Base-by-base conservation (phyloP, 2,888 invertebrate genomes). In the Netelia fuscicornis region DNA sequence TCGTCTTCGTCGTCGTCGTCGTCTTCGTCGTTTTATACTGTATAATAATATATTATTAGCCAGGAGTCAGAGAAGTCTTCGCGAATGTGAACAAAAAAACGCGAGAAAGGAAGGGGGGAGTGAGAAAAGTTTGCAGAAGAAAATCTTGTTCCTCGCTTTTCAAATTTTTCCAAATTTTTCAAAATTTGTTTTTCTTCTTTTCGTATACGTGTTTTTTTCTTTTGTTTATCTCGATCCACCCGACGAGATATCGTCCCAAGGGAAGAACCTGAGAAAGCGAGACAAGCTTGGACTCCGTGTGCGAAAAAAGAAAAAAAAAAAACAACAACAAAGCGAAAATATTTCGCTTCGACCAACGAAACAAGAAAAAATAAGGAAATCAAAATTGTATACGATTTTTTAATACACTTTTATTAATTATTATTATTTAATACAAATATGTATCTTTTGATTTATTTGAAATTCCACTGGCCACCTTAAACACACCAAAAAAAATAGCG, bases 321-420 rank as follows among this genome's bases (percentile, higher is more conserved):
- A 48, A 10, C 2, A 17, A 54, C 0, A 54, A 54, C 17, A 54
- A 1, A 54, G 11, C 13, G 17, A 52, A 52, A 58, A 17, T 5
- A 17, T 62, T 74, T 71, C 25, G 17, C 30, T 17, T 13, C 54
- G 67, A 70, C 54, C 64, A 74, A 71, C 71, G 54, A 62, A 62
- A 77, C 81, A 85, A 78, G 90, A 90, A 92, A 92, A 92, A 56
- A 77, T 85, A 86, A 78, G 90, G 90, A 92, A 92, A 92, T 92
- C 91, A 91, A 92, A 92, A 93, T 92, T 93, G 93, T 93, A 93
- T 93, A 93, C 93, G 93, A 93, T 91, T 93, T 93, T 84, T 92
- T 92, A 93, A 93, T 93, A 93, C 92, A 93, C 88, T 92, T 92
- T 84, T 84, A 84, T 84, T 81, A 81, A 78, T 68, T 92, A 92